A percentile compares a stretch with the other conserved stretches of the same genome.
These are phyloP conservation scores for Drosophila atripex DNA, from an alignment of 2,888 invertebrate genomes.

Conservation along the genomic window DNA sequence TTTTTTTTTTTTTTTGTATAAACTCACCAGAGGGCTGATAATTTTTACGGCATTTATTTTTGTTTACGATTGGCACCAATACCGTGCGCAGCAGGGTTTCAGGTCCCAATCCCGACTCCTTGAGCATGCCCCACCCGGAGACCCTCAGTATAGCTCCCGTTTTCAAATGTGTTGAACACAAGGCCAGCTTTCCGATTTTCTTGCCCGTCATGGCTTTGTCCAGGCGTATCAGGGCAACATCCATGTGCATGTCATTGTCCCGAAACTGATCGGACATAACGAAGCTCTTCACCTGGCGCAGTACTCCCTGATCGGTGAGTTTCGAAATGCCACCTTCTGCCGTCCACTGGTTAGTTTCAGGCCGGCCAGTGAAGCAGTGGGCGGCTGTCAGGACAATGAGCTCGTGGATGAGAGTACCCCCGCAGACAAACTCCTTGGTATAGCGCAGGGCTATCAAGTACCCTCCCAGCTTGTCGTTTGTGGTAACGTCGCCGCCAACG, in stretches of 20 bases:
- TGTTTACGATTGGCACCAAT: constrained; percentile 46
- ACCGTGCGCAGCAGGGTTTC: constrained; percentile 40
- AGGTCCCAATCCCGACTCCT: neutral
- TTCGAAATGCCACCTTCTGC: constrained; percentile 48
- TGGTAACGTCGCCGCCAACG: constrained; percentile 54
- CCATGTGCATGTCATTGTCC: constrained; percentile 51
- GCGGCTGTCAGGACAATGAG: constrained; percentile 60
- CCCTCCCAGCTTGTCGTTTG: constrained; percentile 55
- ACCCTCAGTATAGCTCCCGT: constrained; percentile 27
- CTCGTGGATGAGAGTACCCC: constrained; percentile 48
- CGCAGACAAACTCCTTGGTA: constrained; percentile 41
- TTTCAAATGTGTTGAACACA: constrained; percentile 28
- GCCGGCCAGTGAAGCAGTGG: constrained; percentile 51
- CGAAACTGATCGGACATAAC: constrained; percentile 33
- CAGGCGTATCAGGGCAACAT: constrained; percentile 52
- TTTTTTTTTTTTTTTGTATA: too few relatives aligned
- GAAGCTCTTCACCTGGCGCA: constrained; percentile 12
- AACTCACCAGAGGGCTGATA: constrained; percentile 23
- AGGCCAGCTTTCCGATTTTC: constrained; percentile 1
- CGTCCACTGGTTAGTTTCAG: neutral
- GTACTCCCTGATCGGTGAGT: constrained; percentile 20
- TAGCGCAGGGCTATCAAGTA: constrained; percentile 56
- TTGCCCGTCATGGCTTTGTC: constrained; percentile 22
- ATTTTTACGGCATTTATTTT: constrained; percentile 17
- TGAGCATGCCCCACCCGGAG: constrained; percentile 60